Conservation (phyloP, 2,888 invertebrate species). For the Heteropelma amictum region DNA sequence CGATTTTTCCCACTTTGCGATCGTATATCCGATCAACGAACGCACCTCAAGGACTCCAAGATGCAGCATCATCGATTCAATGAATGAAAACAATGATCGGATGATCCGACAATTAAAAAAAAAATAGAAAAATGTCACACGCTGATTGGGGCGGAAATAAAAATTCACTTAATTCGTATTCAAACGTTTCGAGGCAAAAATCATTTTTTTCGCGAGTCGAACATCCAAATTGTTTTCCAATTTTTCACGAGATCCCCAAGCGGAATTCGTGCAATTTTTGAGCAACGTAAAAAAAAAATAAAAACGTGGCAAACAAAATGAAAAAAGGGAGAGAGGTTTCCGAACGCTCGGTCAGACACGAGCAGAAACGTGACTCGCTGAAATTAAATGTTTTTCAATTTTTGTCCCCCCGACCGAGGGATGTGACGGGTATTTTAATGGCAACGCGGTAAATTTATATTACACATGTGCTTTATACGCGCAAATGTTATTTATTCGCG, state of each 20-base stretch:
- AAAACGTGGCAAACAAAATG: too few species aligned
- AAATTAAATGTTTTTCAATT: too few species aligned
- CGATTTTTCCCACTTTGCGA: constrained; percentile 17
- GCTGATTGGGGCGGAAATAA: constrained; percentile 9
- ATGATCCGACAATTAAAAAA: constrained; percentile 19
- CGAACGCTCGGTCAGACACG: too few species aligned
- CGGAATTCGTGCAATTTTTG: too few species aligned
- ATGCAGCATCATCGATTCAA: neutral
- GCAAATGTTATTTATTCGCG: constrained; percentile 19
- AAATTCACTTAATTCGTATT: neutral
- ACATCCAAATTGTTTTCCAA: too few species aligned
- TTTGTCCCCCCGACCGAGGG: too few species aligned
- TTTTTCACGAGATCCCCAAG: too few species aligned
- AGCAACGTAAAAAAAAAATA: too few species aligned
- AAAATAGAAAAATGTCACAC: constrained; percentile 41
- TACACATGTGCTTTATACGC: neutral
- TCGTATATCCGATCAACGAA: constrained; percentile 23
- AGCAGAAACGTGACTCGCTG: too few species aligned
- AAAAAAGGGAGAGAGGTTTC: too few species aligned
- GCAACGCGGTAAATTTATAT: neutral
- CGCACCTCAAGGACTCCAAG: constrained; percentile 35
- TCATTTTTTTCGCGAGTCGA: too few species aligned
- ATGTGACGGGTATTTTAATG: too few species aligned
- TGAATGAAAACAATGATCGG: neutral
- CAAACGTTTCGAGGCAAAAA: neutral